phyloP scores from a whole-genome alignment of 2,797 vertebrate species.

The Poeciliopsis gracilis region DNA sequence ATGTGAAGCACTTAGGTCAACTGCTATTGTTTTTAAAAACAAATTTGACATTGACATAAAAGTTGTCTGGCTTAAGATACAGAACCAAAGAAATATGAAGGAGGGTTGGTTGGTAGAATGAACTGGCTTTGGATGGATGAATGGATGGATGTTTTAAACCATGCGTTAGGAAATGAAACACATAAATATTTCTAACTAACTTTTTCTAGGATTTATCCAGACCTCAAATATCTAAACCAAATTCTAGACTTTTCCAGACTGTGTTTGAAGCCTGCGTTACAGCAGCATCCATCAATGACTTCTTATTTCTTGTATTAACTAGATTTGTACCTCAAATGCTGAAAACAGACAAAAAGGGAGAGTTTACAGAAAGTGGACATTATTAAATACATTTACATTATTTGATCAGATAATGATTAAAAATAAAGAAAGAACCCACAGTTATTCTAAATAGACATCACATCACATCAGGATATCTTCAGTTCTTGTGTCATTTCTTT shows the following conservation, averaged over 20 bases:
- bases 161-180: neutral
- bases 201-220: neutral
- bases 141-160: neutral
- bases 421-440: conserved; percentile 28
- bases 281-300: neutral
- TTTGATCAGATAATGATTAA: conserved; percentile 28
- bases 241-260: neutral
- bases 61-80: too few relatives aligned
- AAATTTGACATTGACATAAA: too few relatives aligned
- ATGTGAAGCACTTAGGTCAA: too few relatives aligned
- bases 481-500: conserved; percentile 32
- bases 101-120: neutral
- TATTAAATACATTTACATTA: neutral
- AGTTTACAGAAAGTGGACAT: conserved; percentile 16
- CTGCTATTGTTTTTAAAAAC: too few relatives aligned
- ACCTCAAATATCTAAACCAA: neutral
- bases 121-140: neutral
- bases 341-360: conserved; percentile 12
- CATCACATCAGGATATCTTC: conserved; percentile 36
- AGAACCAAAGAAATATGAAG: neutral
- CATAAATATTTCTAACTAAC: neutral
- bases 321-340: conserved; percentile 17
- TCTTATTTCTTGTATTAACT: conserved; percentile 4
- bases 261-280: neutral
- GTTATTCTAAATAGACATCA: conserved; percentile 46